Conservation (phyloP, 2,888 invertebrate genomes). For the Machimus atricapillus region DNA sequence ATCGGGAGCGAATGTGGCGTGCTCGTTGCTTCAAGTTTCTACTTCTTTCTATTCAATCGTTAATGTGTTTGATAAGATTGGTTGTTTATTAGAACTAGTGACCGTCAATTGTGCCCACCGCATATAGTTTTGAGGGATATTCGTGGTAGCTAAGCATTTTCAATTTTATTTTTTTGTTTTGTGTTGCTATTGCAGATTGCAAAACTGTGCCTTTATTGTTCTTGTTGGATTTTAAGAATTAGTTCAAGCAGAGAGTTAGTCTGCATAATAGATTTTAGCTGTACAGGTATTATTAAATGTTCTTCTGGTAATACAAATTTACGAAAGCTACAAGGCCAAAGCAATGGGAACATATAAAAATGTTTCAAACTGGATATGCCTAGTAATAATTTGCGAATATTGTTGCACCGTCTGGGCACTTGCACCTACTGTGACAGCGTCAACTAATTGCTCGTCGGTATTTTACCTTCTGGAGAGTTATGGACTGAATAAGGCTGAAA, state of each 20-base stretch:
- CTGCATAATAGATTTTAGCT: background rate
- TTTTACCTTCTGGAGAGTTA: constrained; percentile 63
- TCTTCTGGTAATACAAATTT: background rate
- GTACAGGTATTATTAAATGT: background rate
- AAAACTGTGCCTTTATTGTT: background rate
- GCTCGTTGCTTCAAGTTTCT: background rate
- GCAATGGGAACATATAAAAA: background rate
- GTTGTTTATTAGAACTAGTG: background rate
- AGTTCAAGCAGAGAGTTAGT: background rate
- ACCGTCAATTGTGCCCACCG: background rate
- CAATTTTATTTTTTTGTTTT: background rate
- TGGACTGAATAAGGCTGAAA: constrained; percentile 64
- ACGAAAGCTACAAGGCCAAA: background rate
- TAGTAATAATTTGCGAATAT: background rate
- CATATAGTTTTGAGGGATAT: background rate
- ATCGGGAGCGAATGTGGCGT: background rate
- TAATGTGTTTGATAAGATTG: background rate
- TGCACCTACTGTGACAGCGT: background rate
- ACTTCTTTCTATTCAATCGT: background rate
- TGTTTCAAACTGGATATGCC: background rate
- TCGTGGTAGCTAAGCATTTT: background rate
- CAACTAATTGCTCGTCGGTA: constrained; percentile 63
- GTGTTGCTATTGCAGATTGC: background rate
- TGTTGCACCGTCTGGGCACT: background rate
- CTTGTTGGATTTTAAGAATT: background rate